These are phyloP conservation scores for Chrysemys picta DNA, from an alignment of 2,113 vertebrate genomes.

Conservation along the genomic window DNA sequence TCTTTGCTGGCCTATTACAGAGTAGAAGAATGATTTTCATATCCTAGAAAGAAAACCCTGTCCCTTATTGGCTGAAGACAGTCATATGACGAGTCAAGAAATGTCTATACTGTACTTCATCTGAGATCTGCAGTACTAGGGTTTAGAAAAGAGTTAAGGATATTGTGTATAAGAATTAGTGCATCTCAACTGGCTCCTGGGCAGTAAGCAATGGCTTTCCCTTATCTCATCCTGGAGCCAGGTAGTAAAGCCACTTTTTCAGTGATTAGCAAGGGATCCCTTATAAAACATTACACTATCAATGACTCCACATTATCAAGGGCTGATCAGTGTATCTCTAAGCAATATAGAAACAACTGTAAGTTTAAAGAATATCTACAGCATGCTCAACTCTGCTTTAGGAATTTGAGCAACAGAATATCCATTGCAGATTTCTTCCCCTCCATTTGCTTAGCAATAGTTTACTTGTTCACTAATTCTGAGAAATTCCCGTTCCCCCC, in stretches of 20 bases:
- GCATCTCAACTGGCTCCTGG: background rate
- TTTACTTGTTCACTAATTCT: background rate
- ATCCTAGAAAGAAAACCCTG: background rate
- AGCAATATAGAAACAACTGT: background rate
- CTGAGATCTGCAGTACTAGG: background rate
- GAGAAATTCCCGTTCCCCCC: background rate
- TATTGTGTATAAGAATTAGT: background rate
- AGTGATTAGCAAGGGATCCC: background rate
- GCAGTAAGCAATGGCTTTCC: background rate
- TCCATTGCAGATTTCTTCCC: background rate
- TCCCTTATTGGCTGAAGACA: background rate
- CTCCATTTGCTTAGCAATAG: background rate
- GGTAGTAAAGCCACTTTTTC: background rate
- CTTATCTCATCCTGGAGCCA: background rate
- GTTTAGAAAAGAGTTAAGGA: background rate
- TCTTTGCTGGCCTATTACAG: background rate
- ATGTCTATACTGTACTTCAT: background rate
- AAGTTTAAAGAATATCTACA: background rate
- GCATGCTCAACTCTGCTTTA: background rate
- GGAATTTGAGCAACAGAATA: background rate
- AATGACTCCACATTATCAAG: background rate
- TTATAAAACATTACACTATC: background rate
- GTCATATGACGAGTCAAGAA: background rate
- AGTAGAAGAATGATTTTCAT: background rate
- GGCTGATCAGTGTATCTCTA: background rate